These are phyloP conservation scores for Sternotherus odoratus DNA, from an alignment of 2,797 vertebrate genomes.

Conservation along the genomic window DNA sequence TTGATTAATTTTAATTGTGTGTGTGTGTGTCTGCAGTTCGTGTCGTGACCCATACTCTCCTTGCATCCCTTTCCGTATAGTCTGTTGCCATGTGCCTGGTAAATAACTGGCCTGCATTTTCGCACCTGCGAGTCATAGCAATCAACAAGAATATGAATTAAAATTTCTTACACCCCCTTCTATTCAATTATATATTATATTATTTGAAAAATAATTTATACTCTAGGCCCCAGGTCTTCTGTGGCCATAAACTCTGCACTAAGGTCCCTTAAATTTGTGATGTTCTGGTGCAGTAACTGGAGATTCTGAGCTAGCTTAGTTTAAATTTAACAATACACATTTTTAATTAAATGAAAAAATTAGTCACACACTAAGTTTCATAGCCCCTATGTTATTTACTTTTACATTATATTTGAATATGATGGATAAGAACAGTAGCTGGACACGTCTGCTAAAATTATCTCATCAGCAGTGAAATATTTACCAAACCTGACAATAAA, in stretches of 20 bases:
- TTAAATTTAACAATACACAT: slow-evolving; percentile 67
- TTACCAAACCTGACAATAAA: slow-evolving; percentile 73
- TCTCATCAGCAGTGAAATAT: slow-evolving; percentile 69
- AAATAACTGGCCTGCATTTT: too few relatives aligned
- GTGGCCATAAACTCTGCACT: not conserved
- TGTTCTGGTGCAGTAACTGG: not conserved
- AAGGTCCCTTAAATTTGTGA: not conserved
- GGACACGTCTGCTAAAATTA: slow-evolving; percentile 74
- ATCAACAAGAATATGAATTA: too few relatives aligned
- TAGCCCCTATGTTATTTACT: slow-evolving; percentile 63
- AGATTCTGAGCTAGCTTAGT: slow-evolving; percentile 45
- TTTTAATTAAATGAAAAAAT: slow-evolving; percentile 68
- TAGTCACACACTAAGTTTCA: slow-evolving; percentile 37
- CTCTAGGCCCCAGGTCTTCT: not conserved
- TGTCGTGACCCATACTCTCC: too few relatives aligned
- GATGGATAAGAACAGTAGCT: slow-evolving; percentile 69
- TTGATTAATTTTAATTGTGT: too few relatives aligned
- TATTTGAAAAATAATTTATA: not conserved
- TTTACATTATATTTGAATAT: slow-evolving; percentile 70
- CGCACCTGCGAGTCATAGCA: too few relatives aligned
- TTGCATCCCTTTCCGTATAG: too few relatives aligned
- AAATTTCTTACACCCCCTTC: too few relatives aligned
- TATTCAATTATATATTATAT: not conserved
- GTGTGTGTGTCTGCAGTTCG: too few relatives aligned
- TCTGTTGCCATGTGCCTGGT: too few relatives aligned